These are phyloP conservation scores for Grus americana DNA, from an alignment of 2,113 vertebrate species.

Conservation along the genomic window DNA sequence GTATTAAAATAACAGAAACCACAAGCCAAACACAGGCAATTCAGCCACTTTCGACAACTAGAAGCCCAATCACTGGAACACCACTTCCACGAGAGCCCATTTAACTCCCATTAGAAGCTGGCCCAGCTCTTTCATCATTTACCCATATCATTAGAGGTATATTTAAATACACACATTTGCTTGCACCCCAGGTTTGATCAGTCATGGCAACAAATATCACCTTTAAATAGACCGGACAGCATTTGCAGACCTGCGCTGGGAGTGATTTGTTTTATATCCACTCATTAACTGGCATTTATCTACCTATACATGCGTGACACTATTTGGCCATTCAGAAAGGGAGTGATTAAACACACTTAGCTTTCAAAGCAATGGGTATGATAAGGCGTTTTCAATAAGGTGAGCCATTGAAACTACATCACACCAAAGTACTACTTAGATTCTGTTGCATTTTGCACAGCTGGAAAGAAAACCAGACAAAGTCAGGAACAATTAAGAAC, in stretches of 20 bases:
- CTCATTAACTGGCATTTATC: neutral
- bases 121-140: neutral
- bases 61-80: neutral
- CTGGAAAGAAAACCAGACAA: neutral
- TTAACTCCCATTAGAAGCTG: neutral
- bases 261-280: neutral
- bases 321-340: neutral
- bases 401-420: neutral
- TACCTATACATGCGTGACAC: neutral
- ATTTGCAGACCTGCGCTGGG: neutral
- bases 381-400: neutral
- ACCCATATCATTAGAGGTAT: neutral
- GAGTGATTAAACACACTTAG: neutral
- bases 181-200: neutral
- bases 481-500: neutral
- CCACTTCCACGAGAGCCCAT: neutral
- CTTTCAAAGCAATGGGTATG: neutral
- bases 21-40: neutral
- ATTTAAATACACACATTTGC: neutral
- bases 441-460: neutral
- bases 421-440: neutral
- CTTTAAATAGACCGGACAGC: neutral
- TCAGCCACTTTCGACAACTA: neutral
- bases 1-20: neutral
- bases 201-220: neutral